Percentiles rank a stretch among this genome's conserved stretches.
phyloP scores from a whole-genome alignment of 2,113 vertebrate genomes.

The Thomomys bottae region DNA sequence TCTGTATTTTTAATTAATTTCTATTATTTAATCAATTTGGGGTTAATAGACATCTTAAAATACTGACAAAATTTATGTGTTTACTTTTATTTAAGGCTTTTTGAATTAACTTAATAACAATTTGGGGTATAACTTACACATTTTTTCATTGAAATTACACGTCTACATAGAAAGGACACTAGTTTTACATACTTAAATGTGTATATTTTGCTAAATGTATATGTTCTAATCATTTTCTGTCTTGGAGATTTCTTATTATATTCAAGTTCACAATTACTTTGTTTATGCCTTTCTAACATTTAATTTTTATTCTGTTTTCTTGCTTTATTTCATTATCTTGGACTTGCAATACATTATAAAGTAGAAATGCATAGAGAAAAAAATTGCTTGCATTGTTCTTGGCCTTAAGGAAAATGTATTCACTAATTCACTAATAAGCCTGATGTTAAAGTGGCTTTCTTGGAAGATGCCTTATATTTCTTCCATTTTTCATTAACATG shows the following conservation, averaged over 20 bases:
- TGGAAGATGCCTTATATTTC: not conserved
- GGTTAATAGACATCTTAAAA: conserved; percentile 4
- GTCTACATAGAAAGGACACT: not conserved
- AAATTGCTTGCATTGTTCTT: conserved; percentile 20
- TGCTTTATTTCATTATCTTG: conserved; percentile 1
- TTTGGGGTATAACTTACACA: not conserved
- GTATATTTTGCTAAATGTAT: not conserved
- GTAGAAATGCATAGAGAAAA: conserved; percentile 3
- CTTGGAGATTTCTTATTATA: not conserved
- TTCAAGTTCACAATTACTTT: conserved; percentile 39
- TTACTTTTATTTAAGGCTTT: conserved; percentile 41
- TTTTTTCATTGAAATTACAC: conserved; percentile 49
- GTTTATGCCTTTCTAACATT: not conserved
- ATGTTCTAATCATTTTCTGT: not conserved
- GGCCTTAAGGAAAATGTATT: conserved; percentile 22
- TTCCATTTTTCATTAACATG: not conserved
- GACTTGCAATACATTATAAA: not conserved
- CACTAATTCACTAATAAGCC: conserved; percentile 26
- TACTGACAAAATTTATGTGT: not conserved
- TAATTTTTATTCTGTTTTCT: not conserved
- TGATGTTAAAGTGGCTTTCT: conserved; percentile 43
- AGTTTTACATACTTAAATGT: not conserved
- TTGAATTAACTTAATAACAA: conserved; percentile 25
- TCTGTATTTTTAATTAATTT: not conserved
- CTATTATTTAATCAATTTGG: not conserved